Evolutionary conservation across 2,113 vertebrate species (phyloP).

Genomic region (Psettodes erumei): DNA sequence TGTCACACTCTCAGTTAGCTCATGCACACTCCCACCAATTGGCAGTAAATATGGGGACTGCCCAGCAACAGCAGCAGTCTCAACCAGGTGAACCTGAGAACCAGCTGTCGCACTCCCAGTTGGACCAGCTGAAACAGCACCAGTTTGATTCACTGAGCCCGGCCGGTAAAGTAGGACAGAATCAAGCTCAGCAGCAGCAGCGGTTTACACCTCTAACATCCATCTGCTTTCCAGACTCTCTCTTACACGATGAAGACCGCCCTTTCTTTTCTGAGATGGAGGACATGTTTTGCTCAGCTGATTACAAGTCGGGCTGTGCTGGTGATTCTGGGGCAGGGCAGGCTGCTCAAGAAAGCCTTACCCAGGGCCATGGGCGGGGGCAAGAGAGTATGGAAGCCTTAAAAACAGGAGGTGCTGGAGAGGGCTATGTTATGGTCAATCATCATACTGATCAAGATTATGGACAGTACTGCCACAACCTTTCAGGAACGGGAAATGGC

Average conservation of each 20-base stretch:
- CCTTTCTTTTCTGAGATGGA: conserved; percentile 95
- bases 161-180: conserved; percentile 76
- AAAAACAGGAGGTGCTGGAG: conserved; percentile 73
- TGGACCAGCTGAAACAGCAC: conserved; percentile 84
- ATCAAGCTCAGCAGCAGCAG: conserved; percentile 76
- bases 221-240: conserved; percentile 92
- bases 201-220: conserved; percentile 89
- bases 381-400: conserved; percentile 73
- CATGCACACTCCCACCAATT: conserved; percentile 74
- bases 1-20: conserved; percentile 75
- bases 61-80: conserved; percentile 68
- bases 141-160: conserved; percentile 85
- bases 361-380: conserved; percentile 64
- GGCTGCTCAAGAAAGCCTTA: conserved; percentile 72
- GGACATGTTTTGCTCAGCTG: conserved; percentile 91
- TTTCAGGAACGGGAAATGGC: conserved; percentile 74
- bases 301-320: conserved; percentile 85
- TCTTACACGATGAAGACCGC: conserved; percentile 88
- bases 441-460: conserved; percentile 83
- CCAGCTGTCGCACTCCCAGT: conserved; percentile 71
- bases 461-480: conserved; percentile 78
- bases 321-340: conserved; percentile 77
- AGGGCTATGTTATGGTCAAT: conserved; percentile 83
- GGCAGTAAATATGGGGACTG: conserved; percentile 58
- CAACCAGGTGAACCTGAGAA: conserved; percentile 72